Conservation (phyloP, 2,797 vertebrate genomes). For the Fringilla coelebs region DNA sequence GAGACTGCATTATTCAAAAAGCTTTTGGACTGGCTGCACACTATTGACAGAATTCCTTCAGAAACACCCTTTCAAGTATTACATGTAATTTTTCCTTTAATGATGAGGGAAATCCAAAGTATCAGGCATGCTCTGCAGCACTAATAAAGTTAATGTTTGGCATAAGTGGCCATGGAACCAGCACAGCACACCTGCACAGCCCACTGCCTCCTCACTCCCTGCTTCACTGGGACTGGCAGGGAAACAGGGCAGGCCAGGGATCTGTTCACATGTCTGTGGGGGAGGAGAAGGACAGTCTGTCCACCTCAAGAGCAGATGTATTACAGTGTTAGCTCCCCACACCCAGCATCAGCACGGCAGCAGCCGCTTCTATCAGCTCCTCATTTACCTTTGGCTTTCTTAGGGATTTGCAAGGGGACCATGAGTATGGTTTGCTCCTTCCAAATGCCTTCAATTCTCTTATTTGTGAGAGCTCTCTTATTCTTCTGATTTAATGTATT, state of each 20-base stretch:
- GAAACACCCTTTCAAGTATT: background rate
- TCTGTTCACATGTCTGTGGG: background rate
- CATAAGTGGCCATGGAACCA: background rate
- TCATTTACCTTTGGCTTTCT: background rate
- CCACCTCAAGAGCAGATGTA: background rate
- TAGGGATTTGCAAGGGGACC: background rate
- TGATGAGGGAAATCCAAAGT: background rate
- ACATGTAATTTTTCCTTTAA: background rate
- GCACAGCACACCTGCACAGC: accelerated
- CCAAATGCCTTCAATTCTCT: background rate
- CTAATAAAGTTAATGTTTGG: background rate
- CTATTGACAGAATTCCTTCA: background rate
- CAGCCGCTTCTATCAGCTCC: background rate
- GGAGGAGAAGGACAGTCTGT: background rate
- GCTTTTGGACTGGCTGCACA: background rate
- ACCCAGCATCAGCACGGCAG: background rate
- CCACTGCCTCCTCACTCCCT: background rate
- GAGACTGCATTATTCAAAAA: background rate
- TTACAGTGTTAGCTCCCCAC: accelerated
- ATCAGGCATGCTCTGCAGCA: background rate
- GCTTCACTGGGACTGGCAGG: background rate
- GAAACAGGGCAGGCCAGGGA: background rate
- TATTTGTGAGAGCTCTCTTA: background rate
- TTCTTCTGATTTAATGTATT: background rate
- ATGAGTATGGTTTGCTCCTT: background rate